A percentile compares a stretch with the other conserved stretches of the same genome.
Conservation (phyloP, 2,113 vertebrate genomes). For the Chascanopsetta lugubris region DNA sequence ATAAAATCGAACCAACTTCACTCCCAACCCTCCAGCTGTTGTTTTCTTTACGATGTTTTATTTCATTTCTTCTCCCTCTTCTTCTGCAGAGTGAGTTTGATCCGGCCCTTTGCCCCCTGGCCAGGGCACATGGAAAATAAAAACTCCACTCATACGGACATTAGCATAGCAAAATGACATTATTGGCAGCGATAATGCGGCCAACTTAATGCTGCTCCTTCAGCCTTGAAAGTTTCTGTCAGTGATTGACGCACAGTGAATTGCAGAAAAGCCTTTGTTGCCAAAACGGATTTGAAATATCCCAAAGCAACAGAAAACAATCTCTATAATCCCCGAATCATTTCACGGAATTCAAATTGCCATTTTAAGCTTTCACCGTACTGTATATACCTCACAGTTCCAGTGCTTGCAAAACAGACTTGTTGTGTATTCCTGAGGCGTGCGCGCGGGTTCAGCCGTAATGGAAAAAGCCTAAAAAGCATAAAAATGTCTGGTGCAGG, state of each 20-base stretch:
- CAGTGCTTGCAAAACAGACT: slow-evolving; percentile 1
- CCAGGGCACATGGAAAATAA: slow-evolving; percentile 38
- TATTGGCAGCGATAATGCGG: slow-evolving; percentile 36
- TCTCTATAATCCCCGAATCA: slow-evolving; percentile 66
- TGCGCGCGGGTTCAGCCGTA: slow-evolving; percentile 10
- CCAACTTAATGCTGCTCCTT: slow-evolving; percentile 42
- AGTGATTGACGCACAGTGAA: slow-evolving; percentile 61
- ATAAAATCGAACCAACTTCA: neutral
- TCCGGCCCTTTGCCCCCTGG: slow-evolving; percentile 26
- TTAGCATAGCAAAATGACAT: slow-evolving; percentile 64
- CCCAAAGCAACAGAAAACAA: slow-evolving; percentile 68
- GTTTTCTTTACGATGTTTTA: slow-evolving; percentile 1
- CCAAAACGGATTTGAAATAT: slow-evolving; percentile 69
- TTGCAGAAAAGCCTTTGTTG: slow-evolving; percentile 48
- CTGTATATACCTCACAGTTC: slow-evolving; percentile 21
- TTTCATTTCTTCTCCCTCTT: neutral
- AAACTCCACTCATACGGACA: slow-evolving; percentile 21
- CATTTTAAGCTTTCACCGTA: slow-evolving; percentile 39
- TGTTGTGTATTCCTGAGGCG: slow-evolving; percentile 25
- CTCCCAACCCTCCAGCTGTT: neutral
- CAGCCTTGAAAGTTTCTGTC: slow-evolving; percentile 44
- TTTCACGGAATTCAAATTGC: slow-evolving; percentile 53
- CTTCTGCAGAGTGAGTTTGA: slow-evolving; percentile 29
- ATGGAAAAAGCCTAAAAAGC: slow-evolving; percentile 40
- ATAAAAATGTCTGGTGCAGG: slow-evolving; percentile 22